Percentiles rank a stretch among this genome's conserved stretches.
phyloP scores from a whole-genome alignment of 2,797 vertebrate species.

The Stomatorhinus walkeri region DNA sequence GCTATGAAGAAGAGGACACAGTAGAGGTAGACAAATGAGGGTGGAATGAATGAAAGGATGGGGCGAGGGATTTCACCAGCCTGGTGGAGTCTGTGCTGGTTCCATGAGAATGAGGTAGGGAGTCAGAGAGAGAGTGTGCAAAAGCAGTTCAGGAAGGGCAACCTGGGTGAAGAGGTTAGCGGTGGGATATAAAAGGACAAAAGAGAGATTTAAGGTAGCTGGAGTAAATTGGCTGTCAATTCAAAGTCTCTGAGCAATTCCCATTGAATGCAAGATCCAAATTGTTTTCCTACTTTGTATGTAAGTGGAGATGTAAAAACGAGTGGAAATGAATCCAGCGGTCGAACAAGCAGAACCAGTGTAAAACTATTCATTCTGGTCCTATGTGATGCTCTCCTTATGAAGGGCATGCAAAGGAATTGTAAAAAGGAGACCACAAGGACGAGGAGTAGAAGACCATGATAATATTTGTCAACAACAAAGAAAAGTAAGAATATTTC shows the following conservation, averaged over 20 bases:
- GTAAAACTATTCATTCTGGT: neutral
- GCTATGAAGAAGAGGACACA: neutral
- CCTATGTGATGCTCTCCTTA: neutral
- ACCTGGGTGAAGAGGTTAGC: neutral
- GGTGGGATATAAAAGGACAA: neutral
- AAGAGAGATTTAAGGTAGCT: neutral
- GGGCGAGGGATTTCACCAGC: neutral
- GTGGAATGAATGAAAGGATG: neutral
- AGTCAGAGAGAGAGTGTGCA: neutral
- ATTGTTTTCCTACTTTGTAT: neutral
- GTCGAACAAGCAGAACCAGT: neutral
- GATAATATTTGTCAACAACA: neutral
- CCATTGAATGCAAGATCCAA: neutral
- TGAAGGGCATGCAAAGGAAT: neutral
- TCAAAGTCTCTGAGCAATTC: neutral
- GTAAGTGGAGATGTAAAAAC: neutral
- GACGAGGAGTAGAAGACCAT: neutral
- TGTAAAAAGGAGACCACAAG: neutral
- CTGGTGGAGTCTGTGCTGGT: neutral
- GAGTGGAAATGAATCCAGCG: neutral
- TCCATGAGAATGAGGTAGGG: neutral
- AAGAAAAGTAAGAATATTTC: neutral
- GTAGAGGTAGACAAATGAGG: neutral
- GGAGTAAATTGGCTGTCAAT: conserved; percentile 13
- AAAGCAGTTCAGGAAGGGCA: conserved; percentile 4